These are phyloP conservation scores for Scomberomorus guttatus DNA, from an alignment of 2,797 vertebrate species.

Conservation along the genomic window DNA sequence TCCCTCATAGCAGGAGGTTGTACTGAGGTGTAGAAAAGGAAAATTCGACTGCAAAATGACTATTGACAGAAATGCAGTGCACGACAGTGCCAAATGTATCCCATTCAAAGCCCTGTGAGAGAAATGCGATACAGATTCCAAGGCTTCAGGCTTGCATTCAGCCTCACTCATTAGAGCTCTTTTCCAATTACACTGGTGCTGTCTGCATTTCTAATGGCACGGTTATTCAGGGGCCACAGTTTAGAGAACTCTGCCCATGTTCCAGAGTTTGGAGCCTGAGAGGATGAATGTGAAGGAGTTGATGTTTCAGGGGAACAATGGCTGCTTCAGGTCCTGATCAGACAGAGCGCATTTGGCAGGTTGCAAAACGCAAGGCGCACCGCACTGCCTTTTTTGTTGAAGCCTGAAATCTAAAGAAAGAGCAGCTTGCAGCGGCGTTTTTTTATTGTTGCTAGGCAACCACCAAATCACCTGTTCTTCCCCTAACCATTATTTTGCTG, in stretches of 20 bases:
- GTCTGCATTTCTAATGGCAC: constrained; percentile 59
- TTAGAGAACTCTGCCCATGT: constrained; percentile 17
- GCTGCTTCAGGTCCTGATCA: constrained; percentile 1
- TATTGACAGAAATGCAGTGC: constrained; percentile 20
- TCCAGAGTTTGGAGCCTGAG: constrained; percentile 45
- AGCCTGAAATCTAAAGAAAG: no score
- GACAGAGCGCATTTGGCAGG: no score
- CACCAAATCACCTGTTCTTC: no score
- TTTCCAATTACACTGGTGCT: constrained; percentile 51
- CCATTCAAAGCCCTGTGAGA: constrained; percentile 11
- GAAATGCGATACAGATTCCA: constrained; percentile 28
- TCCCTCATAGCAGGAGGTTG: not conserved
- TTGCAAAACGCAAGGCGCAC: no score
- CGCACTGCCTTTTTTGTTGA: no score
- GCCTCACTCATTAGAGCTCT: constrained; percentile 55
- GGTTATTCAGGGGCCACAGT: constrained; percentile 54
- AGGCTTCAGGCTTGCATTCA: constrained; percentile 43
- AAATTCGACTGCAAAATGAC: constrained; percentile 15
- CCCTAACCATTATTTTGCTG: no score
- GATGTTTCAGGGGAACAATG: constrained; percentile 38
- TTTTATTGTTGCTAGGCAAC: no score
- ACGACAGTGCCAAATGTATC: constrained; percentile 9
- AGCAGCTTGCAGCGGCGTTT: no score
- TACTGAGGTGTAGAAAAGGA: not conserved
- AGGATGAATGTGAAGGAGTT: constrained; percentile 43